A percentile compares a stretch with the other conserved stretches of the same genome.
Conservation (phyloP, 2,797 vertebrate species). For the Discoglossus pictus region DNA sequence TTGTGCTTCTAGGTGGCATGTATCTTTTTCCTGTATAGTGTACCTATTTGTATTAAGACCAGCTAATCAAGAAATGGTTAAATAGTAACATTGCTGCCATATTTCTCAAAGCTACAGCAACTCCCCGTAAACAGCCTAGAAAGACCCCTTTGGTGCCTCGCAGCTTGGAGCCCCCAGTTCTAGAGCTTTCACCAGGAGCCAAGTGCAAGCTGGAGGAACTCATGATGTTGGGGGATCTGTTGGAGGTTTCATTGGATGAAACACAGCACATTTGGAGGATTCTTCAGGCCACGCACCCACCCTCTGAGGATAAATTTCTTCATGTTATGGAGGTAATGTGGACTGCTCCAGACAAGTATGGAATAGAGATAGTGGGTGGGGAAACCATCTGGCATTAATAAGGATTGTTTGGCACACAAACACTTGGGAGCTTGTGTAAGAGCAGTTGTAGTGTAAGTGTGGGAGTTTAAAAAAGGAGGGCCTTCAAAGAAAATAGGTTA, state of each 20-base stretch:
- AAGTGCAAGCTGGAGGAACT: slow-evolving; percentile 94
- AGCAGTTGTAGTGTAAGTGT: no score
- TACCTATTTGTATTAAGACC: no score
- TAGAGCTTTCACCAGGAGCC: slow-evolving; percentile 88
- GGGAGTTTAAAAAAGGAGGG: no score
- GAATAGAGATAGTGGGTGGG: no score
- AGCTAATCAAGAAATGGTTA: no score
- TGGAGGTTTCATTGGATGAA: slow-evolving; percentile 96
- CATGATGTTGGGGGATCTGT: slow-evolving; percentile 96
- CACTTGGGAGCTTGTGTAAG: no score
- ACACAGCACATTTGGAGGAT: slow-evolving; percentile 99
- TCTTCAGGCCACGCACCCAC: slow-evolving; percentile 94
- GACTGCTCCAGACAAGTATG: no score
- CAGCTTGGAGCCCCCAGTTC: slow-evolving; percentile 91
- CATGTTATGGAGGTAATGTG: slow-evolving; percentile 98
- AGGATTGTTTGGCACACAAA: no score
- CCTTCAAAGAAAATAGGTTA: no score
- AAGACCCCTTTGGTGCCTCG: slow-evolving; percentile 95
- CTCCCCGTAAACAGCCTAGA: slow-evolving; percentile 91
- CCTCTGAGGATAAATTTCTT: slow-evolving; percentile 93
- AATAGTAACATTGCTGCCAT: not conserved
- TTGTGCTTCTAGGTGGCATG: no score
- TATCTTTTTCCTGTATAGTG: no score
- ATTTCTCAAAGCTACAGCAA: slow-evolving; percentile 74
- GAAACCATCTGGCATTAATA: no score